These are phyloP conservation scores for Hycleus cichorii DNA, from an alignment of 1,140 invertebrate genomes.

Conservation along the genomic window DNA sequence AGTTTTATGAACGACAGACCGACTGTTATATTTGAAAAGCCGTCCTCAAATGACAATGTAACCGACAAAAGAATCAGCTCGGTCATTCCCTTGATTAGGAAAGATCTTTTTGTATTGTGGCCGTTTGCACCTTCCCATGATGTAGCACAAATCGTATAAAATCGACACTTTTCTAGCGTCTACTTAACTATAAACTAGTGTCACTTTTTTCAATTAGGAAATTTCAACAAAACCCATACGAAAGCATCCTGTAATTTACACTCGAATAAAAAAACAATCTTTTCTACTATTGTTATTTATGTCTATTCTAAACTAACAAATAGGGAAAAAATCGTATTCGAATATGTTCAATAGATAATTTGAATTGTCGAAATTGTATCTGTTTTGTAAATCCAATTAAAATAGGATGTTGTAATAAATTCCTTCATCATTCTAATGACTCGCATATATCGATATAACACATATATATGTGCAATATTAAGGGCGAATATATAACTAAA, in stretches of 20 bases:
- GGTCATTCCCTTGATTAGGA: conserved; percentile 24
- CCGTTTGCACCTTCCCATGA: conserved; percentile 18
- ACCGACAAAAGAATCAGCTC: conserved; percentile 21
- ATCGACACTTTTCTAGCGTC: conserved; percentile 10
- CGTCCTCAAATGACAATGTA: conserved; percentile 21
- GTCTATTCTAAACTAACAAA: too few species aligned
- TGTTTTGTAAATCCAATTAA: background rate
- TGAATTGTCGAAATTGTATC: background rate
- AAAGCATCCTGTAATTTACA: conserved; percentile 7
- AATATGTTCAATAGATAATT: background rate
- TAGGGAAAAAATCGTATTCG: too few species aligned
- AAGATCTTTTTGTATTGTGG: conserved; percentile 6
- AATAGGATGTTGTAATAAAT: background rate
- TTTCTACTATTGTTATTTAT: too few species aligned
- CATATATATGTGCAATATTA: background rate
- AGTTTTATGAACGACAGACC: conserved; percentile 16
- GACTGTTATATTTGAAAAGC: conserved; percentile 18
- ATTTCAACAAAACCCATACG: conserved; percentile 2
- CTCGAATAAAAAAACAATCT: background rate
- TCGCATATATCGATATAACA: background rate
- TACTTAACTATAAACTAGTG: conserved; percentile 14
- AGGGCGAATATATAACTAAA: conserved; percentile 10
- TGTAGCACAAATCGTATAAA: conserved; percentile 8
- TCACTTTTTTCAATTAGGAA: conserved; percentile 15
- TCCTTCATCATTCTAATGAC: background rate